These are phyloP conservation scores for Parotocinclus haroldoi DNA, from an alignment of 2,797 vertebrate genomes.

Conservation along the genomic window DNA sequence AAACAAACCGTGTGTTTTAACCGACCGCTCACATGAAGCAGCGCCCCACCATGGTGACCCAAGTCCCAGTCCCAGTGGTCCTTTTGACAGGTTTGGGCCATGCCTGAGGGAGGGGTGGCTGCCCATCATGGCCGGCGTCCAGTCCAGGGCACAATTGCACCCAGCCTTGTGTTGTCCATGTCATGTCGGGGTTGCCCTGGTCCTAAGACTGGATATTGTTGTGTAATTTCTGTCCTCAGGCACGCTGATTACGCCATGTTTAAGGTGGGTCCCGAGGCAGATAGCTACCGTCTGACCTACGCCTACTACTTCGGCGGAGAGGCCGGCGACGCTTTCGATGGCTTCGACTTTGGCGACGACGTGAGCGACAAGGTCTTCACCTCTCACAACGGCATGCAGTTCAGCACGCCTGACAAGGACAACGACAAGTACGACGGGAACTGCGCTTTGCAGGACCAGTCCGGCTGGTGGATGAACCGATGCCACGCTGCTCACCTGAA, in stretches of 20 bases:
- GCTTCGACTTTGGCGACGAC: conserved; percentile 82
- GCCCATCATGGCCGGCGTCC: too few species aligned
- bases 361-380: conserved; percentile 86
- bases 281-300: conserved; percentile 86
- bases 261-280: conserved; percentile 75
- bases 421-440: conserved; percentile 85
- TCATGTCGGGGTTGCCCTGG: too few species aligned
- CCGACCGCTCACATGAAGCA: too few species aligned
- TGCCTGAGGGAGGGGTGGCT: too few species aligned
- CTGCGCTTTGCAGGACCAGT: conserved; percentile 87
- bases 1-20: too few species aligned
- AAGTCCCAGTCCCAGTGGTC: too few species aligned
- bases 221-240: conserved; percentile 65
- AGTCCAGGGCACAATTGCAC: too few species aligned
- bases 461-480: conserved; percentile 99
- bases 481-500: conserved; percentile 95
- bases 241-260: conserved; percentile 87
- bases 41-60: too few species aligned
- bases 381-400: conserved; percentile 87
- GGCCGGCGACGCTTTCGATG: conserved; percentile 88
- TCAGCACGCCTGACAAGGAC: conserved; percentile 88
- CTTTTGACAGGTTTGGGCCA: too few species aligned
- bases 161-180: too few species aligned
- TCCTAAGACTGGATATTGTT: too few species aligned
- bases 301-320: conserved; percentile 81